Base-by-base conservation (phyloP, 1,140 invertebrate species). In the Saccostrea glomerata region DNA sequence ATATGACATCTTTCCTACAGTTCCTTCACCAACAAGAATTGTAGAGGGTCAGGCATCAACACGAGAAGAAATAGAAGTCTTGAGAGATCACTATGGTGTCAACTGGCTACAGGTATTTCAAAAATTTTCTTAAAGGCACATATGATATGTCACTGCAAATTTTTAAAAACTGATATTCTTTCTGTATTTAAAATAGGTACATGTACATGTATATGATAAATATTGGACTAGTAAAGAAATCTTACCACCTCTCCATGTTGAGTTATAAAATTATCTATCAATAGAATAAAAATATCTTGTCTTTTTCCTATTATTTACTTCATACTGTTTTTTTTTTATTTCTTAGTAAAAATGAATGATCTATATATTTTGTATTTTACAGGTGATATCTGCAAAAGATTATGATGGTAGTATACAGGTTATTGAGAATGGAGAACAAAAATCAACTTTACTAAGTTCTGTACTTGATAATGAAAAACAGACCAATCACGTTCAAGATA, bases 51-150 rank as follows among this genome's bases (percentile, higher is more conserved):
- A 87, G n/a, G 77, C 15, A 17, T 87, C 88, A n/a, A 92, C 86
- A 0, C 77, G 86, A 12, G 86, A 91, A 54, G 89, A 91, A 58
- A 87, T 92, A 15, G 88, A 92, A 60, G 77, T 90, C 9, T 7
- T 91, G 15, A 77, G 91, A 6, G 87, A 90, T 23, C 90, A 90
- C 73, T 92, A 92, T 77, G 91, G 90, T n/a, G 88, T 87, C n/a
- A 90, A 91, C 86, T 92, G 91, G 91, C 85, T 92, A 23, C 89
- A 90, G 63, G 90, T 89, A 11, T 63, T 63, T 6, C 3, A 5
- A 17, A 7, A 63, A n/a, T 63, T 20, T 5, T 60, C 20, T 60
- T 13, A 63, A 63, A n/a, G 15, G n/a, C 5, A 63, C 58, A 63
- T 20, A 63, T 6, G 17, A 63, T n/a, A 63, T 63, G 17, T 17